These are phyloP conservation scores for Labeo catla DNA, from an alignment of 2,113 vertebrate species.

Conservation along the genomic window DNA sequence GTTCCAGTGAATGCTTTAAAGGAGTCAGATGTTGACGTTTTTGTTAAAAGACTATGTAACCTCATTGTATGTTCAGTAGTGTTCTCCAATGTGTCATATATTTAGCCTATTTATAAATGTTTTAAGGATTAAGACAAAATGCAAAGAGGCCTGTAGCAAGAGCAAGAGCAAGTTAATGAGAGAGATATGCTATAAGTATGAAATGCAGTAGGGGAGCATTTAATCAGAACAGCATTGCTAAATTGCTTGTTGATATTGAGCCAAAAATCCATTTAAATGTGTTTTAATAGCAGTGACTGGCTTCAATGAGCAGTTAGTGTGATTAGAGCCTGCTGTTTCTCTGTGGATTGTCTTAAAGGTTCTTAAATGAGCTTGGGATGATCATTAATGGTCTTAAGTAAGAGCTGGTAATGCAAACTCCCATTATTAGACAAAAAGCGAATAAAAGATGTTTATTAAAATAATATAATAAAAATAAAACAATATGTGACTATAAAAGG, in stretches of 20 bases:
- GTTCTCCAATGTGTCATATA: neutral
- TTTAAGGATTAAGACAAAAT: neutral
- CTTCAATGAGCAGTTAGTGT: conserved; percentile 27
- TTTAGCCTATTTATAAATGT: neutral
- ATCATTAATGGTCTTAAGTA: neutral
- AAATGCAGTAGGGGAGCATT: conserved; percentile 15
- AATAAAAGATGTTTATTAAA: neutral
- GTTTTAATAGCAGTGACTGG: conserved; percentile 34
- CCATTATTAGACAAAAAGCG: neutral
- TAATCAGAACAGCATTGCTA: conserved; percentile 38
- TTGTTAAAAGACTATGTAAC: neutral
- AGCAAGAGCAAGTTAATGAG: conserved; percentile 11
- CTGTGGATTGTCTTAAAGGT: neutral
- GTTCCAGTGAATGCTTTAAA: neutral
- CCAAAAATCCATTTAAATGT: conserved; percentile 38
- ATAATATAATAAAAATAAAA: neutral
- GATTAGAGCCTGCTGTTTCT: conserved; percentile 41
- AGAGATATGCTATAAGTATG: conserved; percentile 2
- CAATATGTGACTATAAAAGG: no score
- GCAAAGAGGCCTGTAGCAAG: neutral
- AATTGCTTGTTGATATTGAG: conserved; percentile 19
- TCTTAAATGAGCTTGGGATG: neutral
- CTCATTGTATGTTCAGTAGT: neutral
- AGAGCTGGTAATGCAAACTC: neutral
- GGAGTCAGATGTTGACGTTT: conserved; percentile 6